Base-by-base conservation (phyloP, 2,888 invertebrate species). In the Zygothrica quintamaculata region DNA sequence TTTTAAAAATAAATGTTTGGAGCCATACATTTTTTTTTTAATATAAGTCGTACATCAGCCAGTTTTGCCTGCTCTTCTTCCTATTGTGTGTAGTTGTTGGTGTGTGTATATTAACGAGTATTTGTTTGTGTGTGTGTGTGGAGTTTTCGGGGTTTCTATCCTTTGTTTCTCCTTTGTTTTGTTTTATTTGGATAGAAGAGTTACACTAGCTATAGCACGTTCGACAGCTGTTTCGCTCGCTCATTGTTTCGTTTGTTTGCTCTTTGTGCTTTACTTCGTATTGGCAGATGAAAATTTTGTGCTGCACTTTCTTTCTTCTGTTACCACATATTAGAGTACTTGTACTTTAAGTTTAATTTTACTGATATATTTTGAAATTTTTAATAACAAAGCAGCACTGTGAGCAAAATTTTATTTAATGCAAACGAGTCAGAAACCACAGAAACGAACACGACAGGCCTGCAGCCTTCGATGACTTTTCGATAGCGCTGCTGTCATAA, bases 121-220 rank as follows among this genome's bases (percentile, higher is more conserved):
- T 60, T 75, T 52, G 58, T 58, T 74, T 53, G 79, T 66, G 66
- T 75, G 65, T 53, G 73, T 51, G 61, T 76, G 74, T 73, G 77
- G 79, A 77, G 81, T 84, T 79, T 80, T 80, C 79, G 79, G 79
- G 86, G 84, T 82, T 85, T 87, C 82, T 87, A 87, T 84, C 82
- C 82, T 82, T 82, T 82, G 87, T 87, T 69, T 82, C 85, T 82
- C 82, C 78, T 87, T 82, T 85, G 87, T 81, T 81, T 87, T 80
- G 87, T 84, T 80, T 86, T 84, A 77, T 86, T 80, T 80, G 74
- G 87, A 81, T 84, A 84, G 81, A 84, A 71, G 80, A 84, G 86
- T 34, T 40, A 11, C 59, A 73, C 74, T 82, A 84, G 76, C 61
- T 73, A 51, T 60, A 50, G 61, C 68, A 60, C 56, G 37, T 39